These are phyloP conservation scores for Drosophila lacicola DNA, from an alignment of 2,888 invertebrate genomes.

Conservation along the genomic window DNA sequence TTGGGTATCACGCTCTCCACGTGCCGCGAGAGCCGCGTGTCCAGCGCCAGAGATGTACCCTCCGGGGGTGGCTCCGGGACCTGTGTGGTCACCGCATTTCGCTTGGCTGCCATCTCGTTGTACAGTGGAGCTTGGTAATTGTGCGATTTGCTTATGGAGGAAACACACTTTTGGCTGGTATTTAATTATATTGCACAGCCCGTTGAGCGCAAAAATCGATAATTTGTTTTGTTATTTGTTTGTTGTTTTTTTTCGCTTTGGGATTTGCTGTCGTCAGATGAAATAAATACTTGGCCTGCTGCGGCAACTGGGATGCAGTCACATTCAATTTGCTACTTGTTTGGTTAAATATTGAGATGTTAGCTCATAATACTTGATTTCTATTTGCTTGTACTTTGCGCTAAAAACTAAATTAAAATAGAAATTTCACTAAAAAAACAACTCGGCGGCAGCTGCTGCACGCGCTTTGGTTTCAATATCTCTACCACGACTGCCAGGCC, in stretches of 20 bases:
- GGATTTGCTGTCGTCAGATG: constrained; percentile 15
- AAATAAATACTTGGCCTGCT: constrained; percentile 34
- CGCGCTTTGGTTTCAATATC: constrained; percentile 56
- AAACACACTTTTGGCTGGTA: constrained; percentile 11
- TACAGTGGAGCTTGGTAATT: neutral
- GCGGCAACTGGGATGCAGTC: neutral
- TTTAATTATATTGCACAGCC: constrained; percentile 40
- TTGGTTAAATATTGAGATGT: constrained; percentile 13
- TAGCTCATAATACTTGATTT: constrained; percentile 16
- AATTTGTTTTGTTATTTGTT: constrained; percentile 19
- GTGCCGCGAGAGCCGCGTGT: constrained; percentile 76
- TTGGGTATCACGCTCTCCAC: constrained; percentile 83
- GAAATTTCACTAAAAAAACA: constrained; percentile 51
- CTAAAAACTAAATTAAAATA: constrained; percentile 60
- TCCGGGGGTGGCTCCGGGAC: constrained; percentile 50
- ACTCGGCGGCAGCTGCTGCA: constrained; percentile 57
- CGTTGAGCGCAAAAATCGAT: constrained; percentile 45
- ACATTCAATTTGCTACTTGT: constrained; percentile 2
- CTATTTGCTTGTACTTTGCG: constrained; percentile 17
- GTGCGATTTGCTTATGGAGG: constrained; percentile 4
- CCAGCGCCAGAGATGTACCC: constrained; percentile 65
- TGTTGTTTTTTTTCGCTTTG: constrained; percentile 6
- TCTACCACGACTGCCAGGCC: constrained; percentile 51
- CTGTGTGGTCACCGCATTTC: constrained; percentile 63
- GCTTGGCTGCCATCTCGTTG: constrained; percentile 49